Base-by-base conservation (phyloP, 2,888 invertebrate species). In the Rotaria magnacalcarata region DNA sequence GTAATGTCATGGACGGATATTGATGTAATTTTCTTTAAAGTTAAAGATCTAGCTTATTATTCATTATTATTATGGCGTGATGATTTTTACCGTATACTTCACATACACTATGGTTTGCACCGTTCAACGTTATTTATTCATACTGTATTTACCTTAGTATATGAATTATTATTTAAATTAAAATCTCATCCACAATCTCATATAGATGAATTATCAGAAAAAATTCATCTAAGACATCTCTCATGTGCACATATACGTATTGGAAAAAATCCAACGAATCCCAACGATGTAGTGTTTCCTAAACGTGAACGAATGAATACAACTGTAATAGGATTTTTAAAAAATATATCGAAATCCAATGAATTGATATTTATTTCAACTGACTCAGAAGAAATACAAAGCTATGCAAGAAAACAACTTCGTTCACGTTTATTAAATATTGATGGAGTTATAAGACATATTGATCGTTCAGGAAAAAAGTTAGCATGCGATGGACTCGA, bases 161-260 rank as follows among this genome's bases (percentile, higher is more conserved):
- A 80, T 47, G 80, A 80, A 80, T 80, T 80, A 47, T 80, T 80
- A 80, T 80, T 80, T 80, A 80, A 80, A 80, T 47, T 80, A 47
- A 80, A 80, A 47, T 6, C 24, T 24, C 80, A 80, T 80, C 80
- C 80, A n/a, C 43, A 80, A 47, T 47, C 24, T 19, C 80, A 80
- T 80, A 47, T 80, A 24, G 14, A 80, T 80, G 80, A 80, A 4
- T 47, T 80, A 24, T 2, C n/a, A 43, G n/a, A 80, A 47, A 80
- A 80, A 47, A 21, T n/a, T 80, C 10, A 47, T 16, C n/a, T n/a
- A n/a, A 80, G 47, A 34, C 24, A 34, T 6, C 67, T 67, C 14
- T 34, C 34, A 7, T 54, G 54, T 52, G 84, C 84, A n/a, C 84
- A 84, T 41, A 84, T 84, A 41, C 56, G 84, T 21, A 84, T 84